Evolutionary conservation across 2,113 vertebrate genomes (phyloP).

Genomic region (Chitala chitala): DNA sequence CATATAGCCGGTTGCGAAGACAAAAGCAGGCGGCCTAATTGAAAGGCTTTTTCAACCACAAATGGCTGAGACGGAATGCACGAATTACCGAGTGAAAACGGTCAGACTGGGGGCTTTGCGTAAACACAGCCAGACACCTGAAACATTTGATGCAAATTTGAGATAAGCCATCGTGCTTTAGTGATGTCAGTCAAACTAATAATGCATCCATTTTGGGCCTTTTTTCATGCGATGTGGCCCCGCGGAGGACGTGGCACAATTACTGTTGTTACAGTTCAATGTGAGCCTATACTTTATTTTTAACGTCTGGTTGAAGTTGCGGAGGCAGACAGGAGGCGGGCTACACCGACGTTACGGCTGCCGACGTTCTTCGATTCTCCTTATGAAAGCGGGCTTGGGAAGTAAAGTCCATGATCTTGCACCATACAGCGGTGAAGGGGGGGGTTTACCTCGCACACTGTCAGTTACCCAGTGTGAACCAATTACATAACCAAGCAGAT

Average conservation of each 20-base stretch:
- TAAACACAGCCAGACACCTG: not conserved
- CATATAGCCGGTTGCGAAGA: too few species aligned
- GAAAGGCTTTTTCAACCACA: not conserved
- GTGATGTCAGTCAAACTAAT: not conserved
- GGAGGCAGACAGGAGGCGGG: too few species aligned
- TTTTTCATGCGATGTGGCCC: not conserved
- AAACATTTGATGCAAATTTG: not conserved
- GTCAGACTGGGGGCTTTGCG: not conserved
- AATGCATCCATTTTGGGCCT: constrained; percentile 5
- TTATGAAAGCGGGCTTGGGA: too few species aligned
- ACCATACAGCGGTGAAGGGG: too few species aligned
- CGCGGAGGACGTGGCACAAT: not conserved
- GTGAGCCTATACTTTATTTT: not conserved
- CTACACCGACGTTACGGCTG: too few species aligned
- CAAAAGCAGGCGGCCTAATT: not conserved
- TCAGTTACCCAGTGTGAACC: not conserved
- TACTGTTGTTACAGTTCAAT: not conserved
- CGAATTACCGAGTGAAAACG: not conserved
- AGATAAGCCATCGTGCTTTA: not conserved
- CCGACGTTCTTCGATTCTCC: too few species aligned
- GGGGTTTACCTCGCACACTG: too few species aligned
- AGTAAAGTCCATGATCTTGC: too few species aligned
- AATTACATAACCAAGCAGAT: constrained; percentile 12
- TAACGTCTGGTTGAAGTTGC: not conserved
- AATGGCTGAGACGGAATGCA: not conserved